Base-by-base conservation (phyloP, 2,888 invertebrate genomes). In the Cancer borealis region DNA sequence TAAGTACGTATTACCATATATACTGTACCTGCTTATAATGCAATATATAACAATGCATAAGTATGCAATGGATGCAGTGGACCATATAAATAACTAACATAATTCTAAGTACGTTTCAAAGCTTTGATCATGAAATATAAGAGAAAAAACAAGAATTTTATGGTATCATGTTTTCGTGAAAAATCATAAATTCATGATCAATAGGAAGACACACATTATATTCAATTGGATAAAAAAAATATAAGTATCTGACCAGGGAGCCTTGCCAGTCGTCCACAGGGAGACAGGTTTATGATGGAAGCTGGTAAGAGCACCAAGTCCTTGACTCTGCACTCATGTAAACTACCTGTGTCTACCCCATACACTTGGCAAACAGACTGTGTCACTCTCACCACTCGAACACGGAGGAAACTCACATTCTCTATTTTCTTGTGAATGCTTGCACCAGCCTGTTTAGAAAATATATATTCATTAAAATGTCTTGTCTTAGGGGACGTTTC, bases 251-350 rank as follows among this genome's bases (percentile, higher is more conserved):
- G 45, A 92, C 94, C 89, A 21, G 94, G 94, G 12, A 94, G 89
- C n/a, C 45, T 17, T 49, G 94, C 94, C 26, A 94, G 66, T 91
- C 94, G 88, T n/a, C 94, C 94, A 94, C 91, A 87, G 26, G 92
- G 94, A 5, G 54, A 54, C 8, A 8, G 46, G 60, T 87, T 89
- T n/a, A 94, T 26, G 60, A 94, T n/a, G 8, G 5, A 10, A 21
- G 92, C 30, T 39, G 92, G 92, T 2, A 92, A 88, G 21, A 94
- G 88, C 39, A 94, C 46, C n/a, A 94, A 91, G 8, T 93, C 14
- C 12, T 17, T n/a, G 39, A 46, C 21, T 6, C 47, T 60, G 66
- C 91, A 91, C 46, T n/a, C 6, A 47, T 92, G 87, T 2, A 88
- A 60, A 21, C 60, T 92, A 3, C 94, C 94, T 1, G 88, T 92